These are phyloP conservation scores for Congeria kusceri DNA, from an alignment of 2,888 invertebrate species.

Conservation along the genomic window DNA sequence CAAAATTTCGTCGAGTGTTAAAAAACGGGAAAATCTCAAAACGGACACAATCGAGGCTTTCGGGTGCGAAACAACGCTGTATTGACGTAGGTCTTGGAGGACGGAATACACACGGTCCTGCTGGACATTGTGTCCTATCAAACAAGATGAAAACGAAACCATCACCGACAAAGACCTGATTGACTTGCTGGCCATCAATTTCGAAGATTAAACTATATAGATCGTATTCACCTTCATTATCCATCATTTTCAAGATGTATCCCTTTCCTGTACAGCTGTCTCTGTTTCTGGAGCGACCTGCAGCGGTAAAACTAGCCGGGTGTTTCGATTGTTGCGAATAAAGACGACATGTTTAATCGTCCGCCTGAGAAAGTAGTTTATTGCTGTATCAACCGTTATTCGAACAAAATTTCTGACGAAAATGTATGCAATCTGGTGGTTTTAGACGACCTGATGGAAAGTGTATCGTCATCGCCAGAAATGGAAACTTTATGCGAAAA, in stretches of 20 bases:
- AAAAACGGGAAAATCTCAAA: no score
- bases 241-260: conserved; percentile 27
- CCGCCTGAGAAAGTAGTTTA: conserved; percentile 56
- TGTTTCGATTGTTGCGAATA: conserved; percentile 30
- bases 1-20: conserved; percentile 35
- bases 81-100: conserved; percentile 40
- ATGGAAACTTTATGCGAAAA: no score
- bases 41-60: no score
- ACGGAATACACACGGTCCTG: conserved; percentile 46
- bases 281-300: conserved; percentile 41
- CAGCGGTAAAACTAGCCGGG: conserved; percentile 19
- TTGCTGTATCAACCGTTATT: conserved; percentile 58
- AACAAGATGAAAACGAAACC: conserved; percentile 11
- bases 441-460: conserved; percentile 44
- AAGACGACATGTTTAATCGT: conserved; percentile 44
- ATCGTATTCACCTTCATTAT: background rate
- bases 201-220: conserved; percentile 18
- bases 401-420: conserved; percentile 20
- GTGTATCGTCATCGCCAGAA: no score
- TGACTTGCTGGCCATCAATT: conserved; percentile 21
- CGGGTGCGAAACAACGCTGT: no score
- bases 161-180: conserved; percentile 35
- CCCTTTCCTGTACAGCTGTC: conserved; percentile 51
- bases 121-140: conserved; percentile 47
- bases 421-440: conserved; percentile 26